Evolutionary conservation across 2,113 vertebrate species (phyloP), one percentile per base, ranked within the genome.

Genomic region (Typhlomys cinereus): DNA sequence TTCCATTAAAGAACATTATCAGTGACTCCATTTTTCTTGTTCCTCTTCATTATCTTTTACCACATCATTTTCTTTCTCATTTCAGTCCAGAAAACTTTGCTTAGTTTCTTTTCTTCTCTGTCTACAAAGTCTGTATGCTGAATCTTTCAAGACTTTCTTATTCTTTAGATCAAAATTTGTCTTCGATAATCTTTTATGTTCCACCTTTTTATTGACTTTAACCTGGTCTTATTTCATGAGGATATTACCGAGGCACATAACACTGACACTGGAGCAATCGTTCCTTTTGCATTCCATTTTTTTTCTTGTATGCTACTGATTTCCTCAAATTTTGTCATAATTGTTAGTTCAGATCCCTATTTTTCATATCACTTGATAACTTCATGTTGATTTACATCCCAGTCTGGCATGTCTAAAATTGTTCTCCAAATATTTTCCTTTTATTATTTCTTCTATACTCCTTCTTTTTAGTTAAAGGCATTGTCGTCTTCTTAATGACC

Each of bases 151-250:
- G 97, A 78, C 98, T 69, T 99, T 99, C 90, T 99, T 99, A 97
- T 99, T 99, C 97, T 99, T 99, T 61, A 99, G 97, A 34, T 99
- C 99, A 97, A 99, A 99, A 25, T 97, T 99, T 99, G 90, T 99
- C 99, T 99, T 99, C 84, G 41, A 93, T 29, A 27, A 99, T 99
- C 95, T 99, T 99, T 97, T 99, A 96, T 99, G 99, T 81, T 99
- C 99, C 11, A 98, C 98, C 93, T 99, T 98, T 99, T 99, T 96
- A 8, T 90, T 98, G 89, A 95, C 96, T 41, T 97, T 86, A 98
- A 97, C 44, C 92, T 98, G 98, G 82, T 98, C 98, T 73, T 98
- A 99, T 99, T 98, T 99, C 99, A 57, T 99, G 99, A 21, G 97
- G 99, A 98, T 99, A 99, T 99, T 89, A 95, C 97, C 98, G 92